Evolutionary conservation across 2,797 vertebrate species (phyloP).

Genomic region (Zenarchopterus dispar): DNA sequence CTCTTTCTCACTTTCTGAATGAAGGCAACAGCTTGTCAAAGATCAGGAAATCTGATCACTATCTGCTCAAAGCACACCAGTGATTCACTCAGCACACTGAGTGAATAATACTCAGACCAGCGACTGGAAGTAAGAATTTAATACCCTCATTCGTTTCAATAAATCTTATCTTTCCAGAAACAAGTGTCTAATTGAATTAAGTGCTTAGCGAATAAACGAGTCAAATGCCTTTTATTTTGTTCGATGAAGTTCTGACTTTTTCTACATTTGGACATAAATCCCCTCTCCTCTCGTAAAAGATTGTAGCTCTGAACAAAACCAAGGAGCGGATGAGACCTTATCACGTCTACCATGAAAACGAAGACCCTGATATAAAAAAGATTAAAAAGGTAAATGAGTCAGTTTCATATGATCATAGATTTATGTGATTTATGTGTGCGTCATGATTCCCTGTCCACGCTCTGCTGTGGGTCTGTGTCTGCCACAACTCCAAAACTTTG

Average conservation of each 20-base stretch:
- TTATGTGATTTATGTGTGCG: neutral
- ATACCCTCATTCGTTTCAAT: neutral
- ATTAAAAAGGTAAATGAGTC: slow-evolving; percentile 92
- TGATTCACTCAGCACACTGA: slow-evolving; percentile 26
- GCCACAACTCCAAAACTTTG: neutral
- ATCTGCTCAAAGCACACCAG: slow-evolving; percentile 56
- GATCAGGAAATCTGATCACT: slow-evolving; percentile 64
- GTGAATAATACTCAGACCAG: too few species aligned
- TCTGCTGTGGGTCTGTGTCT: neutral
- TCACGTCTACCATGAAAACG: slow-evolving; percentile 91
- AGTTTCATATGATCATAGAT: neutral
- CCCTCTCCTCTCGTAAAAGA: slow-evolving; percentile 76
- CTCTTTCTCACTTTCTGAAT: slow-evolving; percentile 51
- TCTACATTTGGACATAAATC: neutral
- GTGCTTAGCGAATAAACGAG: neutral
- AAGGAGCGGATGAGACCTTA: slow-evolving; percentile 98
- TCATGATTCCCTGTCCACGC: neutral
- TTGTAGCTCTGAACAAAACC: slow-evolving; percentile 96
- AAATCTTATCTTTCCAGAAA: slow-evolving; percentile 3
- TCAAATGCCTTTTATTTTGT: neutral
- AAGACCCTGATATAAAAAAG: slow-evolving; percentile 98
- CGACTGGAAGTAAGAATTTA: too few species aligned
- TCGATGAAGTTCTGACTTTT: neutral
- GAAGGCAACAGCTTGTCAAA: slow-evolving; percentile 47
- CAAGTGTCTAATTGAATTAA: neutral